A percentile compares a stretch with the other conserved stretches of the same genome.
Evolutionary conservation across 2,797 vertebrate genomes (phyloP).

Genomic region (Threskiornis aethiopicus): DNA sequence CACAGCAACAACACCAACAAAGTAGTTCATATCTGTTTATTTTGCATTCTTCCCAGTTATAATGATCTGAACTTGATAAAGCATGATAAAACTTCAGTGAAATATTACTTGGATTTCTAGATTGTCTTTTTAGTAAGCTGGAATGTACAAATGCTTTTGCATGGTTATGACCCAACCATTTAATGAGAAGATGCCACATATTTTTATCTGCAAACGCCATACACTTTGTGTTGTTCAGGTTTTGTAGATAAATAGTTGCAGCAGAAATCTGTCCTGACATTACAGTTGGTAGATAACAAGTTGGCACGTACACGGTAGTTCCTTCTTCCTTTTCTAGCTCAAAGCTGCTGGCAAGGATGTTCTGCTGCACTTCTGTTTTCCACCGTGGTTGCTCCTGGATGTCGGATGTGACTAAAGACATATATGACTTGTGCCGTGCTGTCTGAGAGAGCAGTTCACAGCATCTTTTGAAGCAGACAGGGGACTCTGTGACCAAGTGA

Average conservation of each 20-base stretch:
- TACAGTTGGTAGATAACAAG: background rate
- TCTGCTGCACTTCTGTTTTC: background rate
- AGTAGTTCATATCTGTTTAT: background rate
- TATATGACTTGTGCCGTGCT: accelerated
- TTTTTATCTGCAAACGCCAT: background rate
- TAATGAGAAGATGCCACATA: background rate
- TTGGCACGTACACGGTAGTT: background rate
- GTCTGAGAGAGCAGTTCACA: background rate
- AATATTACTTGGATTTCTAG: background rate
- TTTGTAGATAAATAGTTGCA: background rate
- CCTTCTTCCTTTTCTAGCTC: background rate
- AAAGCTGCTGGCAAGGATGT: background rate
- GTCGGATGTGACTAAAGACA: background rate
- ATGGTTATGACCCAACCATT: accelerated
- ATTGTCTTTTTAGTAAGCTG: background rate
- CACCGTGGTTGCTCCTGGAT: background rate
- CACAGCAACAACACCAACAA: background rate
- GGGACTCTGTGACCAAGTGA: background rate
- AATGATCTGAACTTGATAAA: background rate
- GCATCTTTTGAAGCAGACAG: background rate
- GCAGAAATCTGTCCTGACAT: background rate
- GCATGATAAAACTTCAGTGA: background rate
- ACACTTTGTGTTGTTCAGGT: accelerated
- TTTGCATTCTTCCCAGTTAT: background rate
- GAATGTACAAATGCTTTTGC: background rate